Conservation (phyloP, 2,113 vertebrate species). For the Strix uralensis region DNA sequence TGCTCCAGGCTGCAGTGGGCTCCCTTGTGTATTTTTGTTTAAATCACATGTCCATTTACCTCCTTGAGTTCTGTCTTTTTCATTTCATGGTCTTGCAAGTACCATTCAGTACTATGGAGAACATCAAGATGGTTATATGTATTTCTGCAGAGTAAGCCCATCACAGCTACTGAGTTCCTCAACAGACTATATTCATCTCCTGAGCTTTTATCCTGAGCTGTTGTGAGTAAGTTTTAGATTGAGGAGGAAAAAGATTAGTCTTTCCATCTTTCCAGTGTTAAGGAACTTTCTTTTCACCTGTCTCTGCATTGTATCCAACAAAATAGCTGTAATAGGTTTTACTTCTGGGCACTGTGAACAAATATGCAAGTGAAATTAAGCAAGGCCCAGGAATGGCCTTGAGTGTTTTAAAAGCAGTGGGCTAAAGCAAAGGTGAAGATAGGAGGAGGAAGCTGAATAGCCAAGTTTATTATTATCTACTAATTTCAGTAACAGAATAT, state of each 20-base stretch:
- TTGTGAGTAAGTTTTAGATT: background rate
- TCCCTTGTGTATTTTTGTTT: background rate
- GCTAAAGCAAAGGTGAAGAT: background rate
- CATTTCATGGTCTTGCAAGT: background rate
- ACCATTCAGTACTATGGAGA: background rate
- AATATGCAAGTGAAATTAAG: background rate
- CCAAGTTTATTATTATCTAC: background rate
- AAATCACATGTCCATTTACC: background rate
- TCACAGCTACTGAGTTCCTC: background rate
- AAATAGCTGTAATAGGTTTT: background rate
- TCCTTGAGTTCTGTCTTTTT: background rate
- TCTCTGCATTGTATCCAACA: background rate
- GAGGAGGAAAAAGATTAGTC: background rate
- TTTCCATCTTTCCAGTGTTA: background rate
- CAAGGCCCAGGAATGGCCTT: background rate
- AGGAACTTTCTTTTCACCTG: background rate
- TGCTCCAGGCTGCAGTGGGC: background rate
- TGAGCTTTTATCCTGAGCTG: background rate
- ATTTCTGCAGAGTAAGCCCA: background rate
- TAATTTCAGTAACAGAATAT: background rate
- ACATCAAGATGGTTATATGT: background rate
- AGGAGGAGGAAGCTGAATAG: background rate
- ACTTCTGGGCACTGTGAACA: background rate
- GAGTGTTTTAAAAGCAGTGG: background rate
- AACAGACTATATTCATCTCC: background rate